A percentile compares a stretch with the other conserved stretches of the same genome.
Conservation (phyloP, 2,888 invertebrate genomes). For the Latheticus oryzae region DNA sequence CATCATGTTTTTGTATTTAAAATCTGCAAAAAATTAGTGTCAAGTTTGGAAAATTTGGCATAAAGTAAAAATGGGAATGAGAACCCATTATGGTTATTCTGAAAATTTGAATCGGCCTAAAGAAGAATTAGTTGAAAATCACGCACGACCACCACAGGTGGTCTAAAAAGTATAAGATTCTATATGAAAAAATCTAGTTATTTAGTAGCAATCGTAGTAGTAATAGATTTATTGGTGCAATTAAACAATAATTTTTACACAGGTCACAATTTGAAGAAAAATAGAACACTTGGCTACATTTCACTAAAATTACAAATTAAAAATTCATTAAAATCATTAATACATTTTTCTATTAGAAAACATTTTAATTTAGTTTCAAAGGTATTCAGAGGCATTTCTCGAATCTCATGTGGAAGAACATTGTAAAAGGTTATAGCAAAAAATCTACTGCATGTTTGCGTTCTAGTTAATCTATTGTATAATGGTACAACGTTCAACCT, state of each 20-base stretch:
- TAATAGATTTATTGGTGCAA: conserved; percentile 3
- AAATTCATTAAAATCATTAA: background rate
- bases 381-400: background rate
- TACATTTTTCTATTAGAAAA: background rate
- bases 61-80: too few species aligned
- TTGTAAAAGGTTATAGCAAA: conserved; percentile 2
- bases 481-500: background rate
- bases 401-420: background rate
- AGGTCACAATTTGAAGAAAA: background rate
- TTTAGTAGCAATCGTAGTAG: too few species aligned
- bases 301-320: background rate
- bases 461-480: background rate
- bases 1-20: too few species aligned
- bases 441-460: conserved; percentile 2
- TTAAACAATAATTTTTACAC: conserved; percentile 1
- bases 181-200: too few species aligned
- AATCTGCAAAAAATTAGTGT: too few species aligned
- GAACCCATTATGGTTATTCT: too few species aligned
- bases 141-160: too few species aligned
- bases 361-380: background rate
- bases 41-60: too few species aligned
- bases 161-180: too few species aligned
- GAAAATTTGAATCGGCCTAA: too few species aligned
- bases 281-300: background rate
- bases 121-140: too few species aligned